A percentile compares a stretch with the other conserved stretches of the same genome.
Evolutionary conservation across 1,140 invertebrate genomes (phyloP).

Genomic region (Eurosta solidaginis): DNA sequence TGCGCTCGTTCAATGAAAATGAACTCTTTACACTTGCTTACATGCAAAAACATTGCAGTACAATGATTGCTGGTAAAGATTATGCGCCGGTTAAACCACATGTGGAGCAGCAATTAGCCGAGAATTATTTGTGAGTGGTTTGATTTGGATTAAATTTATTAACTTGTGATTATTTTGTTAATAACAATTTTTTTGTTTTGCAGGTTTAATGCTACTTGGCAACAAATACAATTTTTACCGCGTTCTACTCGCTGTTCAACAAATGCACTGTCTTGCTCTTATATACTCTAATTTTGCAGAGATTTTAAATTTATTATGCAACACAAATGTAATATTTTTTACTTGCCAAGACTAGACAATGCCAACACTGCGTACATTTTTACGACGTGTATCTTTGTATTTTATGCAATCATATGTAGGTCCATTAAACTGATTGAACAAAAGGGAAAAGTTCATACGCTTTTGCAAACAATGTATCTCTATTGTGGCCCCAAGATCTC

Average conservation of each 20-base stretch:
- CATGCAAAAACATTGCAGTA: conserved; percentile 57
- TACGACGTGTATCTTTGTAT: background rate
- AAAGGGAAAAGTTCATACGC: too few species aligned
- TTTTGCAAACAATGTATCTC: too few species aligned
- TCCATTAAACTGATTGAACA: too few species aligned
- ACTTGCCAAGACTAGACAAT: conserved; percentile 6
- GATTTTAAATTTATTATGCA: background rate
- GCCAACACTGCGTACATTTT: background rate
- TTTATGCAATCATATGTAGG: background rate
- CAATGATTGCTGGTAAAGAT: conserved; percentile 53
- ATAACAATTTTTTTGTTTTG: conserved; percentile 20
- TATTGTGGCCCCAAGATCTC: too few species aligned
- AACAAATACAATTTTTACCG: conserved; percentile 56
- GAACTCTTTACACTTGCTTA: conserved; percentile 54
- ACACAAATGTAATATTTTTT: background rate
- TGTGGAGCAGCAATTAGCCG: conserved; percentile 51
- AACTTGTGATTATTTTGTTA: too few species aligned
- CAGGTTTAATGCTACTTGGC: conserved; percentile 57
- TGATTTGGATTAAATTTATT: background rate
- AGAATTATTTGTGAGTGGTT: conserved; percentile 48
- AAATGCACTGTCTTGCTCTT: conserved; percentile 46
- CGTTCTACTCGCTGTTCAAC: conserved; percentile 51
- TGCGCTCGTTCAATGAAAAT: conserved; percentile 54
- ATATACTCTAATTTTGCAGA: conserved; percentile 43
- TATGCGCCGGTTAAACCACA: conserved; percentile 56